A percentile compares a stretch with the other conserved stretches of the same genome.
These are phyloP conservation scores for Poecilia velifera DNA, from an alignment of 2,797 vertebrate species.

Conservation along the genomic window DNA sequence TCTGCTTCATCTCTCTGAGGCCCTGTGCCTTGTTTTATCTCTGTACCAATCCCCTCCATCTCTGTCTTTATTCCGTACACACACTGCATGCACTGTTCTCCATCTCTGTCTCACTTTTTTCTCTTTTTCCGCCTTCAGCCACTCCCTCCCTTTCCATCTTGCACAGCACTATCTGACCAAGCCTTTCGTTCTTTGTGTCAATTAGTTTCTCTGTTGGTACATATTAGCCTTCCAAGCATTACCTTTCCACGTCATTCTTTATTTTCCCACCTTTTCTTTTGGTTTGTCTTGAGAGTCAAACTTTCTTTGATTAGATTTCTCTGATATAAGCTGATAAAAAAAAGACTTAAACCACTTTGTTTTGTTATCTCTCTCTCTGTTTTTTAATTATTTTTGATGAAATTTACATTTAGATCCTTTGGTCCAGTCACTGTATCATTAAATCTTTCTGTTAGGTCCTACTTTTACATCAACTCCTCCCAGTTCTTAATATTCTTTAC, in stretches of 20 bases:
- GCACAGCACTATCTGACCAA: slow-evolving; percentile 33
- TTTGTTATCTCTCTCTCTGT: background rate
- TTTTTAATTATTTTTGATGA: slow-evolving; percentile 38
- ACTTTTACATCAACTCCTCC: slow-evolving; percentile 38
- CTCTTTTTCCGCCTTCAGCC: slow-evolving; percentile 21
- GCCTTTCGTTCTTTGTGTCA: slow-evolving; percentile 36
- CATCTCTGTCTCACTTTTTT: slow-evolving; percentile 44
- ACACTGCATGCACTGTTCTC: slow-evolving; percentile 56
- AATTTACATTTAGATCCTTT: slow-evolving; percentile 36
- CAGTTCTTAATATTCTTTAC: slow-evolving; percentile 56
- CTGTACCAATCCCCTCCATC: slow-evolving; percentile 39
- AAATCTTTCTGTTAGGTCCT: slow-evolving; percentile 19
- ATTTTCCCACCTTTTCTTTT: slow-evolving; percentile 45
- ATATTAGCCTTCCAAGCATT: slow-evolving; percentile 37
- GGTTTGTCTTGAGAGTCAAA: slow-evolving; percentile 42
- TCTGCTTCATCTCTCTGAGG: slow-evolving; percentile 46
- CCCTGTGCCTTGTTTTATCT: slow-evolving; percentile 53
- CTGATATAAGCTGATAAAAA: slow-evolving; percentile 29
- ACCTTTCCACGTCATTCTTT: slow-evolving; percentile 22
- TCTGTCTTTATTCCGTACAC: slow-evolving; percentile 41
- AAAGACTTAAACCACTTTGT: slow-evolving; percentile 4
- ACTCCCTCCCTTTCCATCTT: slow-evolving; percentile 16
- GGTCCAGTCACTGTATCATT: slow-evolving; percentile 20
- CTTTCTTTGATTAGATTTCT: slow-evolving; percentile 56
- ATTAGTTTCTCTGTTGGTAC: slow-evolving; percentile 30